Percentiles rank a stretch among this genome's conserved stretches.
Conservation (phyloP, 2,888 invertebrate genomes). For the Clusia tigrina region DNA sequence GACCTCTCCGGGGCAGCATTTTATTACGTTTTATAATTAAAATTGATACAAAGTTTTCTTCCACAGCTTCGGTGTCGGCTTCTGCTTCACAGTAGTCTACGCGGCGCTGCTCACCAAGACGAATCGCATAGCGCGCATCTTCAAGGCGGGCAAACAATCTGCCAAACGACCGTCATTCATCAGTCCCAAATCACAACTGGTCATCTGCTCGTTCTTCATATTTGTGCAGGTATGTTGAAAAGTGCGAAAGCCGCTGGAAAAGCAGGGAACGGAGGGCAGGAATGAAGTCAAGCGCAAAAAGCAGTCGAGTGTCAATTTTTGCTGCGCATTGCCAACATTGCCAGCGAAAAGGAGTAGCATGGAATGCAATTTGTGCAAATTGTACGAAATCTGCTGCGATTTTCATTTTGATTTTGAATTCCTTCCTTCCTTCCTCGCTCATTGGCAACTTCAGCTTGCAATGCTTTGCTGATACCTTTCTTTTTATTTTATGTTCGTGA, state of each 20-base stretch:
- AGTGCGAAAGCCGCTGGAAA: neutral
- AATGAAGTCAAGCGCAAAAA: neutral
- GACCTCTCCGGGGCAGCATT: too few species aligned
- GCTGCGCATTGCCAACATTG: neutral
- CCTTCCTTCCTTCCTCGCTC: neutral
- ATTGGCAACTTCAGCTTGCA: conserved; percentile 6
- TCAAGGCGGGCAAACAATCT: conserved; percentile 95
- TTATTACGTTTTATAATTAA: neutral
- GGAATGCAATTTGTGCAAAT: too few species aligned
- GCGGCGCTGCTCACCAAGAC: conserved; percentile 97
- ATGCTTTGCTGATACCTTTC: conserved; percentile 7
- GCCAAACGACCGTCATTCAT: conserved; percentile 95
- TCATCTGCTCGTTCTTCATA: conserved; percentile 87
- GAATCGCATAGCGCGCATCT: conserved; percentile 94
- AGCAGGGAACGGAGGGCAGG: neutral
- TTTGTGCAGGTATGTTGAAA: conserved; percentile 79
- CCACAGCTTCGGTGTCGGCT: conserved; percentile 85
- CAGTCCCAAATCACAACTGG: conserved; percentile 87
- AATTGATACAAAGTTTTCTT: neutral
- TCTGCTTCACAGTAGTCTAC: conserved; percentile 97
- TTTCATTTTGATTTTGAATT: too few species aligned
- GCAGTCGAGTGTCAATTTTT: neutral
- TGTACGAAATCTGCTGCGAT: too few species aligned
- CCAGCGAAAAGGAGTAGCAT: too few species aligned
- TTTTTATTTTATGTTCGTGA: neutral